Conservation (phyloP, 2,113 vertebrate species). For the Chaenogobius annularis region DNA sequence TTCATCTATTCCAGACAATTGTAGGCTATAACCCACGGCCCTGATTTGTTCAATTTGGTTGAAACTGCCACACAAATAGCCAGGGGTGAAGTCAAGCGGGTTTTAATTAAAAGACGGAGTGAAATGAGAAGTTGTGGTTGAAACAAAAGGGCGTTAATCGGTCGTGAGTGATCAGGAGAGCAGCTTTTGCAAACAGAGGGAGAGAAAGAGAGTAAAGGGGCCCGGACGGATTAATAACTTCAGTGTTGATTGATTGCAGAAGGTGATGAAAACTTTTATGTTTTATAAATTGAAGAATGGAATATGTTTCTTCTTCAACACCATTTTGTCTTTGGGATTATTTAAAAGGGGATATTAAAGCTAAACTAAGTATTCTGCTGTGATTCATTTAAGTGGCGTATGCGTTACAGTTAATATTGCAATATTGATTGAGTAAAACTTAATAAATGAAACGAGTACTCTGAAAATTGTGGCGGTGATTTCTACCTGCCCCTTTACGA, state of each 20-base stretch:
- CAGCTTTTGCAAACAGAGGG: conserved; percentile 30
- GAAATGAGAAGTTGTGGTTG: conserved; percentile 58
- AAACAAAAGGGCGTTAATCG: conserved; percentile 61
- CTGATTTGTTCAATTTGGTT: conserved; percentile 59
- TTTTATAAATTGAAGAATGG: conserved; percentile 25
- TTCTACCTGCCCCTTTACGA: no score
- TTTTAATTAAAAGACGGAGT: conserved; percentile 77
- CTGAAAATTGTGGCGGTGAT: no score
- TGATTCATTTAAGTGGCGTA: no score
- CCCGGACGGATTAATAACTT: conserved; percentile 35
- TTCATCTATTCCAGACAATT: conserved; percentile 58
- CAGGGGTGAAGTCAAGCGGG: conserved; percentile 65
- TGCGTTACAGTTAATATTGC: no score
- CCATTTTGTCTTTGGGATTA: no score
- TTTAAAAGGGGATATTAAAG: no score
- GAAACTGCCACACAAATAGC: conserved; percentile 60
- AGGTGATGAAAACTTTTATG: conserved; percentile 24
- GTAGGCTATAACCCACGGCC: conserved; percentile 53
- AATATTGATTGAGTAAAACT: no score
- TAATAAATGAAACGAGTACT: no score
- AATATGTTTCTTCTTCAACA: no score
- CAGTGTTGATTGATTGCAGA: conserved; percentile 37
- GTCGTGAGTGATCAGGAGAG: conserved; percentile 60
- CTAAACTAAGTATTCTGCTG: no score
- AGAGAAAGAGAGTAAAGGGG: not conserved